phyloP scores from a whole-genome alignment of 2,888 invertebrate species.

The Rhaphigaster nebulosa region DNA sequence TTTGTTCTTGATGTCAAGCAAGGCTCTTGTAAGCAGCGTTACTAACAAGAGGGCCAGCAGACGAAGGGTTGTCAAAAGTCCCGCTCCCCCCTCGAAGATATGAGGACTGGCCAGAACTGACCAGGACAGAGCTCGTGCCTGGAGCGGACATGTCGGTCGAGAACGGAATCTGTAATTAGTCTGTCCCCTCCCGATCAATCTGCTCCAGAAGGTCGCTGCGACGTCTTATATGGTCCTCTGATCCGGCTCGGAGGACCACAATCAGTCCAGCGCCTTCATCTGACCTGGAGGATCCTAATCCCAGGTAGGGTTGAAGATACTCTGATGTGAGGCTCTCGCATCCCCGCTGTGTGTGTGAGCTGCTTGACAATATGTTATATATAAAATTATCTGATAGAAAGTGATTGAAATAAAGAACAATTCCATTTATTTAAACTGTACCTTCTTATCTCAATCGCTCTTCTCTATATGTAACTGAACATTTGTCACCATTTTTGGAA shows the following conservation, averaged over 20 bases:
- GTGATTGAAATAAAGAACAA: too few relatives aligned
- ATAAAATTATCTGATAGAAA: too few relatives aligned
- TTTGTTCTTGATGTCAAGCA: not conserved
- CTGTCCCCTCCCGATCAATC: conserved; percentile 47
- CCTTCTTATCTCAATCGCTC: too few relatives aligned
- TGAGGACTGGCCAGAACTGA: conserved; percentile 21
- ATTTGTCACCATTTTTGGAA: too few relatives aligned
- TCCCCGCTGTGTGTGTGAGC: too few relatives aligned
- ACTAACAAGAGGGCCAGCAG: not conserved
- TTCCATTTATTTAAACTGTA: too few relatives aligned
- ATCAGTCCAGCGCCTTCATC: not conserved
- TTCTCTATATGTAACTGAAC: too few relatives aligned
- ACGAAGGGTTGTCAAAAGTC: not conserved
- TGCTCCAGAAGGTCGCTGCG: conserved; percentile 30
- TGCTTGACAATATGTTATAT: too few relatives aligned
- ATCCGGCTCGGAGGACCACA: conserved; percentile 1
- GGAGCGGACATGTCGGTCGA: conserved; percentile 45
- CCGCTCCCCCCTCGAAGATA: not conserved
- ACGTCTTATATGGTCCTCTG: conserved; percentile 37
- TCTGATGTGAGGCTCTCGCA: not conserved
- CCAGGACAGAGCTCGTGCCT: conserved; percentile 32
- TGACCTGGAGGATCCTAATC: not conserved
- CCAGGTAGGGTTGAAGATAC: not conserved
- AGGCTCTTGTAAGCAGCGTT: not conserved
- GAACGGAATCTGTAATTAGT: conserved; percentile 44